Evolutionary conservation across 2,797 vertebrate genomes (phyloP), one percentile per base, ranked within the genome.

Genomic region (Rhinella marina): DNA sequence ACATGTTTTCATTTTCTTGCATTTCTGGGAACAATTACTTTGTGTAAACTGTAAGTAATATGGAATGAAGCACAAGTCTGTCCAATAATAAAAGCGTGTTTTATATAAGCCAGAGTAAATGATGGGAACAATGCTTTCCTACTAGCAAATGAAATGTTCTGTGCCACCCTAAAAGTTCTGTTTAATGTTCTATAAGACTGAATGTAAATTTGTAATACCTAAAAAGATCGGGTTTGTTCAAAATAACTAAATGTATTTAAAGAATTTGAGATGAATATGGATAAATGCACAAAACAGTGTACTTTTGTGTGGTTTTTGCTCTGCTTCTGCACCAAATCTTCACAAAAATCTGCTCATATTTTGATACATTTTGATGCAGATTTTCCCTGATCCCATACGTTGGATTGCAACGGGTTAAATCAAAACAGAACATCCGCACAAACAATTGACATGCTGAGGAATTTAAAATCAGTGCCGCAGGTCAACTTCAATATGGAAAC

Each of bases 21-120:
- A 68, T 77, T 81, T 78, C 72, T 87, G 80, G 50, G 61, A 87
- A 66, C 73, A 81, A 87, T 87, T 82, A 87, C 80, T 54, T 77
- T 57, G 50, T 82, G 80, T 50, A 82, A 87, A 87, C 79, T 81
- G 12, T 54, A 87, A 82, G 56, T 82, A 81, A 87, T 52, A 75
- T 81, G 82, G 54, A 73, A 75, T 75, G 4, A 72, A 50, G 14
- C 70, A 48, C 7, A 76, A 64, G 80, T 64, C 59, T 81, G 29
- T 50, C 13, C 59, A 81, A 76, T 75, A 62, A 61, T 76, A 27
- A 62, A 72, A 76, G 56, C 3, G n/a, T 76, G 56, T 32, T 61
- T 76, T 76, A 85, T 41, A 27, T n/a, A 75, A 84, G 25, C 13
- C 79, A 50, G 57, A 48, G 61, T 81, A 81, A 81, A 64, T 80